Percentiles rank a stretch among this genome's conserved stretches.
Conservation (phyloP, 2,797 vertebrate species). For the Xerus rutilus region DNA sequence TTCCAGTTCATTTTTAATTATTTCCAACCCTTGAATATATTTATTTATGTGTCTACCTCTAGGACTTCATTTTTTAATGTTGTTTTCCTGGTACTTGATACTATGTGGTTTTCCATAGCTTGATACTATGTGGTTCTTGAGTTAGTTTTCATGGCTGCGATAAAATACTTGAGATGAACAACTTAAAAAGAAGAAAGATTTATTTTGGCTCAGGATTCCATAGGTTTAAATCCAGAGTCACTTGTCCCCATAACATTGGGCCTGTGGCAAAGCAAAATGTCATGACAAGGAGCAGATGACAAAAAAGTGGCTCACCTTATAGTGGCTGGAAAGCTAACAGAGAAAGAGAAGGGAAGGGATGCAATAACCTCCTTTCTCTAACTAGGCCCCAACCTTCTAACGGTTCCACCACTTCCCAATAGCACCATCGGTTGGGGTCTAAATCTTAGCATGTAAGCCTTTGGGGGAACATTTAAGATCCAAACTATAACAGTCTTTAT, state of each 20-base stretch:
- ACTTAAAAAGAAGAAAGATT: background rate
- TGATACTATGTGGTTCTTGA: background rate
- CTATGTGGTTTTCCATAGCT: background rate
- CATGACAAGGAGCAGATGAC: background rate
- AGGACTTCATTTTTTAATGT: background rate
- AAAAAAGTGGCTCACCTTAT: background rate
- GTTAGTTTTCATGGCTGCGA: background rate
- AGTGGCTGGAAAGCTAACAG: background rate
- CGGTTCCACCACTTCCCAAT: background rate
- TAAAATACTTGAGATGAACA: background rate
- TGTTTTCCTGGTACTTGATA: background rate
- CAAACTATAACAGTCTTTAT: background rate
- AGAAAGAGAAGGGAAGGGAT: background rate
- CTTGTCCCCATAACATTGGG: background rate
- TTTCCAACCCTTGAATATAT: background rate
- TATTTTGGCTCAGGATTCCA: too few relatives aligned
- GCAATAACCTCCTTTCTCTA: background rate
- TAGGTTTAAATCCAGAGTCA: too few relatives aligned
- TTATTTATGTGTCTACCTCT: background rate
- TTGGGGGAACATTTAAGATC: background rate
- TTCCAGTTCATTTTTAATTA: conserved; percentile 28
- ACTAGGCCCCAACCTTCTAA: background rate
- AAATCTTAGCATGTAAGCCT: background rate
- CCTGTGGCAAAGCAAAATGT: background rate
- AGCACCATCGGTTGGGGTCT: background rate